A percentile compares a stretch with the other conserved stretches of the same genome.
These are phyloP conservation scores for Hymenopus coronatus DNA, from an alignment of 2,888 invertebrate species.

Conservation along the genomic window DNA sequence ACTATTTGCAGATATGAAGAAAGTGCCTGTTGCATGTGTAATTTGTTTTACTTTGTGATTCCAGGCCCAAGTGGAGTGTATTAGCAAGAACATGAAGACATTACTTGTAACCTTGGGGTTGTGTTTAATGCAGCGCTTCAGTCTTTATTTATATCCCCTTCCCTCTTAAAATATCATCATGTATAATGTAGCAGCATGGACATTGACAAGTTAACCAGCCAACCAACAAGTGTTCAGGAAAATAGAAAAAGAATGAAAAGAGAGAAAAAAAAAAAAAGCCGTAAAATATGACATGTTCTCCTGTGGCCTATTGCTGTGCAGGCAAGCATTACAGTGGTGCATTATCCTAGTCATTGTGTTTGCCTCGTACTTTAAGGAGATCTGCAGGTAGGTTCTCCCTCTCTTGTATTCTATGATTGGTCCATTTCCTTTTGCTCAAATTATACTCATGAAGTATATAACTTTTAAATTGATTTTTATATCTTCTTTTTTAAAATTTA, in stretches of 20 bases:
- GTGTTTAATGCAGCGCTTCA: constrained; percentile 30
- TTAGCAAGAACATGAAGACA: constrained; percentile 43
- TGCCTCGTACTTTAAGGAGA: background rate
- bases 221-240: constrained; percentile 16
- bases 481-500: background rate
- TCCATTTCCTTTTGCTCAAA: background rate
- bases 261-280: background rate
- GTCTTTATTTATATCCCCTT: constrained; percentile 2
- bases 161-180: background rate
- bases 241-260: background rate
- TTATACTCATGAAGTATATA: background rate
- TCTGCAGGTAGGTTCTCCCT: background rate
- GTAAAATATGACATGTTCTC: background rate
- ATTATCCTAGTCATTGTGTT: background rate
- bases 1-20: no score
- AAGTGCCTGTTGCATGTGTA: background rate
- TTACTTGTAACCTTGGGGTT: constrained; percentile 20
- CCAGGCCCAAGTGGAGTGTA: constrained; percentile 29
- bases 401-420: background rate
- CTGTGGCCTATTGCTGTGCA: constrained; percentile 4
- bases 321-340: background rate
- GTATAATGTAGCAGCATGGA: background rate
- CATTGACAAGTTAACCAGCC: constrained; percentile 2
- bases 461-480: background rate
- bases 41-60: constrained; percentile 15